Conservation (phyloP, 2,113 vertebrate genomes). For the Meles meles region DNA sequence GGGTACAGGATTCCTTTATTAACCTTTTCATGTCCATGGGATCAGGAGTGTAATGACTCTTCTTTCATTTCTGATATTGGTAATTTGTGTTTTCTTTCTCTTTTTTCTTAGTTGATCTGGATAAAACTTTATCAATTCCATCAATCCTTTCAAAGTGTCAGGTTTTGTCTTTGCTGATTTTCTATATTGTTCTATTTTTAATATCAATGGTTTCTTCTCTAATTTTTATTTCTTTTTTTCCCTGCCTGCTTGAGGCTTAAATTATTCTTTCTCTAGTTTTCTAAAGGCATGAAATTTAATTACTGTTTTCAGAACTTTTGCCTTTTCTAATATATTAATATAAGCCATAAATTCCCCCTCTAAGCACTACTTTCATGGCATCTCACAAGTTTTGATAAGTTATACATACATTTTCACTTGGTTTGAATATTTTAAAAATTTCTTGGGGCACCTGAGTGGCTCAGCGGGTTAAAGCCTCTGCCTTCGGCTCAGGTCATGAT, state of each 20-base stretch:
- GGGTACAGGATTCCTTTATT: not conserved
- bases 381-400: not conserved
- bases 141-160: not conserved
- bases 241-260: not conserved
- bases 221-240: not conserved
- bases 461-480: too few species aligned
- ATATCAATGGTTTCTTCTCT: not conserved
- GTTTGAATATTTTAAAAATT: not conserved
- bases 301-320: not conserved
- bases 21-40: not conserved
- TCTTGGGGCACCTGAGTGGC: too few species aligned
- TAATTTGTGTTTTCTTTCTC: not conserved
- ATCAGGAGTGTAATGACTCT: not conserved
- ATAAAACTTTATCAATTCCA: not conserved
- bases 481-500: too few species aligned
- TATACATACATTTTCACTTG: not conserved
- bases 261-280: not conserved
- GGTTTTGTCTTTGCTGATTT: not conserved
- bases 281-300: not conserved
- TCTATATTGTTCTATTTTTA: not conserved
- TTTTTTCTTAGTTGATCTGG: not conserved
- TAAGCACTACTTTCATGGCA: not conserved
- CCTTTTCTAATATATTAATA: not conserved
- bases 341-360: not conserved
- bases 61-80: not conserved